These are phyloP conservation scores for Vulpes ferrilata DNA, from an alignment of 2,113 vertebrate species.

Conservation along the genomic window DNA sequence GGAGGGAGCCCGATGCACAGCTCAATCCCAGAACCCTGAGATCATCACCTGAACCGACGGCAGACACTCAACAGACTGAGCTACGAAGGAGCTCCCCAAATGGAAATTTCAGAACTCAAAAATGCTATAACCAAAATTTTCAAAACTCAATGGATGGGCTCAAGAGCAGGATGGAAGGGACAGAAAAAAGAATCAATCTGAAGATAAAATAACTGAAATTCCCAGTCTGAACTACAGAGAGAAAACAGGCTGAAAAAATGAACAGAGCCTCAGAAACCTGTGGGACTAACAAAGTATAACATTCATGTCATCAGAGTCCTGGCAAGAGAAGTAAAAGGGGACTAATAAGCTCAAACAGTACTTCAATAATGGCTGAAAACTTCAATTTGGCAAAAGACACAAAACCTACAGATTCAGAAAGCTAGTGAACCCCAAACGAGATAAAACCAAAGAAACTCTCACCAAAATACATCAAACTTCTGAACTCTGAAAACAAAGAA, in stretches of 20 bases:
- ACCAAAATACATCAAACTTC: not conserved
- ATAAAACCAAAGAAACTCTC: not conserved
- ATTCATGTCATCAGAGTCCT: not conserved
- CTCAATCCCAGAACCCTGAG: too few relatives aligned
- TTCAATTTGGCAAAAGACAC: not conserved
- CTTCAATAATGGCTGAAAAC: not conserved
- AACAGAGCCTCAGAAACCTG: not conserved
- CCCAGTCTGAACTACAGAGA: not conserved
- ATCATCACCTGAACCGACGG: too few relatives aligned
- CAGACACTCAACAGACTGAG: too few relatives aligned
- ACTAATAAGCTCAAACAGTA: not conserved
- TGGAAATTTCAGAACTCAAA: not conserved
- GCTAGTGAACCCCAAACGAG: not conserved
- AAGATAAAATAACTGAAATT: not conserved
- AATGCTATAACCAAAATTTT: not conserved
- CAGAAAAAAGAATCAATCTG: not conserved
- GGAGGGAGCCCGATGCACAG: too few relatives aligned
- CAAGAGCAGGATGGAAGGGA: not conserved
- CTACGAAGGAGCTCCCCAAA: too few relatives aligned
- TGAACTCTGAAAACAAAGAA: not conserved
- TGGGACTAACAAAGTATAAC: not conserved
- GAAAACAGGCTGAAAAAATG: not conserved
- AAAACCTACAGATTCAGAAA: not conserved
- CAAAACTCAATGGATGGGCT: not conserved
- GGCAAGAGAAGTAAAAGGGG: not conserved